phyloP scores from a whole-genome alignment of 2,888 invertebrate species.

The Drosophila peninsularis region DNA sequence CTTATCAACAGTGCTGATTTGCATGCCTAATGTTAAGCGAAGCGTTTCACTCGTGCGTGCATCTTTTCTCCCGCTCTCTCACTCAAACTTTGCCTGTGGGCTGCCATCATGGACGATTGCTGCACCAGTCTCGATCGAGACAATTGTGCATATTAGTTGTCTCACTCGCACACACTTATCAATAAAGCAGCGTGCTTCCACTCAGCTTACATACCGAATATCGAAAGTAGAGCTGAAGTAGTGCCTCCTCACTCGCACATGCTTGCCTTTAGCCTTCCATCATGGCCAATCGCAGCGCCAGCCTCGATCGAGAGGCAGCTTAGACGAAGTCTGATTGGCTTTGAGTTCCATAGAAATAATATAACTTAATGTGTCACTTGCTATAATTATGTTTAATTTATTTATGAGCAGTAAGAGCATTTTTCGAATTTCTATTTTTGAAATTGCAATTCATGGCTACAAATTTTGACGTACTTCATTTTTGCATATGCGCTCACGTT shows the following conservation, averaged over 20 bases:
- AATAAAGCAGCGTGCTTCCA: neutral
- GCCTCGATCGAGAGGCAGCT: neutral
- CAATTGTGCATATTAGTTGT: too few species aligned
- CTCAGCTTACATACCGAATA: neutral
- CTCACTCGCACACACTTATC: neutral
- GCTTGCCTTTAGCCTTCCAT: neutral
- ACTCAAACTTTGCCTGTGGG: neutral
- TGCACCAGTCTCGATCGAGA: too few species aligned
- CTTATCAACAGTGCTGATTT: neutral
- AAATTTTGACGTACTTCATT: slow-evolving; percentile 30
- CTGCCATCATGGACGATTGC: neutral
- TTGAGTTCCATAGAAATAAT: too few species aligned
- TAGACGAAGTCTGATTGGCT: neutral
- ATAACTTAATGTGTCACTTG: neutral
- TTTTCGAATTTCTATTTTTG: neutral
- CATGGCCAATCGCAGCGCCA: too few species aligned
- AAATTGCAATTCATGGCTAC: neutral
- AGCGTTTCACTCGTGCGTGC: neutral
- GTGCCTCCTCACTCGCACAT: neutral
- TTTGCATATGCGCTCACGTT: slow-evolving; percentile 48
- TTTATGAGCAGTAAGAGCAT: slow-evolving; percentile 1
- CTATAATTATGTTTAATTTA: neutral
- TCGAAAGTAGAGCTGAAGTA: neutral
- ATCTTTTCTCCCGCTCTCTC: neutral
- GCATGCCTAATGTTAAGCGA: neutral